These are phyloP conservation scores for Pagrus major DNA, from an alignment of 2,113 vertebrate genomes.

Conservation along the genomic window DNA sequence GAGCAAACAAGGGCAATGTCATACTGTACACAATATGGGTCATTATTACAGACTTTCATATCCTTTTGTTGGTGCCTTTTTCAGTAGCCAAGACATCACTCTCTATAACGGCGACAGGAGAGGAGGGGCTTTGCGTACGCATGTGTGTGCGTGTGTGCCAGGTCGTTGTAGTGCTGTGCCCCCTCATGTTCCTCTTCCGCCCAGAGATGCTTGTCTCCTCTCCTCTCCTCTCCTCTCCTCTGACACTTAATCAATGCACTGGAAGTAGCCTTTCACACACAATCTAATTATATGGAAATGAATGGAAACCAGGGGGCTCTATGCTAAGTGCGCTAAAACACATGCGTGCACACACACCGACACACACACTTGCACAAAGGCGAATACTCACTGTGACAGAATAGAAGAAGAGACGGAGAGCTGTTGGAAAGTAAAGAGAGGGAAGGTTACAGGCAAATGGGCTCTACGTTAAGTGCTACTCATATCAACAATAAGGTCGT, in stretches of 20 bases:
- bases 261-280: slow-evolving; percentile 94
- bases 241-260: slow-evolving; percentile 93
- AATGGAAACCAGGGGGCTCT: slow-evolving; percentile 88
- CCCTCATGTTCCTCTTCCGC: slow-evolving; percentile 50
- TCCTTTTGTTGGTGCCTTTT: slow-evolving; percentile 26
- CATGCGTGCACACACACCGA: slow-evolving; percentile 11
- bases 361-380: not conserved
- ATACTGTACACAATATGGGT: slow-evolving; percentile 47
- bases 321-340: slow-evolving; percentile 83
- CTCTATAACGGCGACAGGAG: slow-evolving; percentile 1
- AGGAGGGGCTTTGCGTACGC: slow-evolving; percentile 16
- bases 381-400: slow-evolving; percentile 5
- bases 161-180: slow-evolving; percentile 43
- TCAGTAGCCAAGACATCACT: slow-evolving; percentile 7
- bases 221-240: slow-evolving; percentile 83
- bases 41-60: slow-evolving; percentile 49
- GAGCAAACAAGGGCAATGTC: slow-evolving; percentile 40
- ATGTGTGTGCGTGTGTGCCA: slow-evolving; percentile 77
- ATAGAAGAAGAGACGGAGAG: slow-evolving; percentile 20
- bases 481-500: slow-evolving; percentile 84
- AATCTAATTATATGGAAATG: slow-evolving; percentile 97
- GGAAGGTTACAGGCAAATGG: slow-evolving; percentile 37
- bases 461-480: slow-evolving; percentile 84
- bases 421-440: slow-evolving; percentile 20
- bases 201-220: slow-evolving; percentile 83